Base-by-base conservation (phyloP, 2,888 invertebrate genomes). In the Griposia aprilina region DNA sequence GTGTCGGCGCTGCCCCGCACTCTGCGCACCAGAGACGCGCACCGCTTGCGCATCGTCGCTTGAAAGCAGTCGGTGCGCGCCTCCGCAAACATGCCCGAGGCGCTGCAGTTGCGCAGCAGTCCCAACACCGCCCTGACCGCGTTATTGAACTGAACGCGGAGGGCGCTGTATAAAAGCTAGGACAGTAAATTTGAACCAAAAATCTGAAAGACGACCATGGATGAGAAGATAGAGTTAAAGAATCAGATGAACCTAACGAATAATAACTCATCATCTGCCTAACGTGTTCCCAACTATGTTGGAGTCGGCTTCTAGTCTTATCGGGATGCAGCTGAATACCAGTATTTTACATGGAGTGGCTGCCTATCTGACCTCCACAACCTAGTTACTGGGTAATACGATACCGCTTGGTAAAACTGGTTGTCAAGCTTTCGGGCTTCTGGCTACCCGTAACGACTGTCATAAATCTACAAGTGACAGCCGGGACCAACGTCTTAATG, bases 201-300 rank as follows among this genome's bases (percentile, higher is more conserved):
- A 52, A 45, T 41, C 30, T 36, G 23, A 52, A 36, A 62, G 1
- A 59, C 6, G 55, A 66, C 10, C 13, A 30, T 66, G 6, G 6
- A 11, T 52, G 3, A 66, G 41, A 63, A 36, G 20, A 60, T 36
- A n/a, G 20, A 45, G 59, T 80, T 69, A 60, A 60, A 70, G 45
- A 41, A 72, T 11, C 30, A 26, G 20, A 26, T 65, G 30, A 59
- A 73, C 45, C 5, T 26, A 52, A 36, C n/a, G 15, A 55, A 45
- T 30, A 50, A 63, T 11, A 80, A 63, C 78, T 41, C 66, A 26
- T 26, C 17, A n/a, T 20, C n/a, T 48, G 4, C 11, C 20, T 45
- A 41, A 20, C 11, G 13, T 36, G 30, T 23, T 23, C 7, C 7
- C 6, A 36, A 41, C 15, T 41, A 48, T 48, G 26, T 48, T 26